Evolutionary conservation across 1,140 invertebrate genomes (phyloP), one percentile per base, ranked within the genome.

Genomic region (Euura saliciscinereae): DNA sequence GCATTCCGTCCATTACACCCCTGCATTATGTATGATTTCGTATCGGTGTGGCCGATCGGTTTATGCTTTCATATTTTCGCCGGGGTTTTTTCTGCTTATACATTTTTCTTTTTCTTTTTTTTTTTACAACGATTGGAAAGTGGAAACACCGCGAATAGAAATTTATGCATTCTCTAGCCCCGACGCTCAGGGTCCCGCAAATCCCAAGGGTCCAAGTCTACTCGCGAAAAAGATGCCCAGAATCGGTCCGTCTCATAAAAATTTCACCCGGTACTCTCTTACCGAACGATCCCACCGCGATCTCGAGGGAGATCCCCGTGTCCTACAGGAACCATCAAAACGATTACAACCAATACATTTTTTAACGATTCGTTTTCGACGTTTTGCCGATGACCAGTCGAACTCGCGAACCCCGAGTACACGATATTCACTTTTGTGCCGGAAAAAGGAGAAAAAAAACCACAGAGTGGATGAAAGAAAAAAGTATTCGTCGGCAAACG

Each of bases 21-120:
- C 70, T 83, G 80, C 73, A 84, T 82, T 82, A 84, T 84, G 82
- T 80, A 82, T 84, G 80, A 75, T 77, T 79, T 77, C 78, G 78
- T 85, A 84, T 86, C 85, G 81, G 51, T 82, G 84, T 78, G 79
- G 72, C 78, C 82, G 84, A 86, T 86, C 85, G 83, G 82, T 86
- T 86, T 85, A 86, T 85, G 85, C 83, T 81, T 82, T 83, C 81
- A 80, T 84, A 83, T 84, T 83, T 83, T 82, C 84, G 79, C 80
- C 76, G 82, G 83, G 84, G 81, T 86, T 87, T 59, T 28, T 28
- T 28, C 28, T 28, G 28, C 28, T 28, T 28, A 28, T 28, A 28
- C 28, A 28, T 28, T 28, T 28, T 28, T 28, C 28, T 28, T 28
- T 28, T 28, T 28, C 1, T 28, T 28, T 28, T 59, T n/a, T 59